Evolutionary conservation across 23 tunicate species (phyloP).

Genomic region (Halocynthia roretzi): DNA sequence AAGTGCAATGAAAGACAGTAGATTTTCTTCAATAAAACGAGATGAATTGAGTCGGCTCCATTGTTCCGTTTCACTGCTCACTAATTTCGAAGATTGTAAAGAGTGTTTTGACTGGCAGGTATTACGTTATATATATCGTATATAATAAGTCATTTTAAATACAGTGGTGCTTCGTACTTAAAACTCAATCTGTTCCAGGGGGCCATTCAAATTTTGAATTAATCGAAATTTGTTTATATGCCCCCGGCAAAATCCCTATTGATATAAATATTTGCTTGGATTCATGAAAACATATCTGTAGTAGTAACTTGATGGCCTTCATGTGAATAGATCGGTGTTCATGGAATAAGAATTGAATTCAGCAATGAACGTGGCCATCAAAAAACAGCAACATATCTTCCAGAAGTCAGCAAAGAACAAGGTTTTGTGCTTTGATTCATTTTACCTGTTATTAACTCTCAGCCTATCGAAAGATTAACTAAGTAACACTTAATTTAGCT

Average conservation of each 20-base stretch:
- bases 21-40: constrained; percentile 53
- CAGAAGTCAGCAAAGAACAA: constrained; percentile 97
- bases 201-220: too few relatives aligned
- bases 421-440: constrained; percentile 9
- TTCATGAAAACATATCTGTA: too few relatives aligned
- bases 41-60: constrained; percentile 54
- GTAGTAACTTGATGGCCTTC: too few relatives aligned
- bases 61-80: constrained; percentile 77
- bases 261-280: too few relatives aligned
- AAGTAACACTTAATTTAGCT: not conserved
- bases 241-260: too few relatives aligned
- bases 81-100: constrained; percentile 67
- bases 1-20: constrained; percentile 86
- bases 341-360: constrained; percentile 92
- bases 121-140: not conserved
- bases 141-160: not conserved
- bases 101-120: constrained; percentile 89
- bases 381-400: constrained; percentile 83
- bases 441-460: too few relatives aligned
- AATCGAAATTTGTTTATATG: too few relatives aligned
- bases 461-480: not conserved
- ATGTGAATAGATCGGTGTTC: constrained; percentile 57
- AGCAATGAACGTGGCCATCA: constrained; percentile 71
- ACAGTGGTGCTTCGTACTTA: too few relatives aligned
- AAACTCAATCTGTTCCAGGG: too few relatives aligned